A percentile compares a stretch with the other conserved stretches of the same genome.
Conservation (phyloP, 2,888 invertebrate genomes). For the Ephialtes manifestator region DNA sequence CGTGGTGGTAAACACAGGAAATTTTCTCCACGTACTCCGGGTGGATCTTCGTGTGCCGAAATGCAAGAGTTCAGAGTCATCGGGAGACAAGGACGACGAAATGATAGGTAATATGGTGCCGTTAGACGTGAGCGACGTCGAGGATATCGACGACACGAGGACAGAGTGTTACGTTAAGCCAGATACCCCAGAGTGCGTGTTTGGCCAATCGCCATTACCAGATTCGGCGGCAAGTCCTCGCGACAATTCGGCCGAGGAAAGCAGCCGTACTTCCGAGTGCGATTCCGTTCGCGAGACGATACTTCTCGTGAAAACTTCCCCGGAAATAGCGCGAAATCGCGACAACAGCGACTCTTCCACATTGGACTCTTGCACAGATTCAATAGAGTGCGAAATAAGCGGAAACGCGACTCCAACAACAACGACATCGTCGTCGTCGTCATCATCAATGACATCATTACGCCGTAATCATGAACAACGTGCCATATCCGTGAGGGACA, state of each 20-base stretch:
- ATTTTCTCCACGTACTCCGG: conserved; percentile 93
- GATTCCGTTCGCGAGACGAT: conserved; percentile 79
- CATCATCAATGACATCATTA: conserved; percentile 12
- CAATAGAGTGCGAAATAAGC: conserved; percentile 74
- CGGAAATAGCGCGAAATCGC: conserved; percentile 43
- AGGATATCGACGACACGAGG: conserved; percentile 80
- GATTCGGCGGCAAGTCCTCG: conserved; percentile 73
- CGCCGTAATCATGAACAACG: conserved; percentile 65
- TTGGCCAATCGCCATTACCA: conserved; percentile 79
- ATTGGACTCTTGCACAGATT: conserved; percentile 74
- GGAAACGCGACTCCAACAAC: not conserved
- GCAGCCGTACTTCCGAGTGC: conserved; percentile 75
- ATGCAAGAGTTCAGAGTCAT: conserved; percentile 75
- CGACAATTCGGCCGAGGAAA: conserved; percentile 79
- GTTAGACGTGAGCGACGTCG: conserved; percentile 81
- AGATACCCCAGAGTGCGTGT: conserved; percentile 75
- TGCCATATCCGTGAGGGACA: conserved; percentile 84
- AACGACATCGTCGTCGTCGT: conserved; percentile 63
- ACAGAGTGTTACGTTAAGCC: conserved; percentile 80
- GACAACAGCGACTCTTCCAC: conserved; percentile 54
- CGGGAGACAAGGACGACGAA: conserved; percentile 83
- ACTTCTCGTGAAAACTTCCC: conserved; percentile 76
- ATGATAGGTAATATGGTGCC: conserved; percentile 79
- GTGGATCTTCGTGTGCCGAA: conserved; percentile 87
- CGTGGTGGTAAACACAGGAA: conserved; percentile 94